phyloP scores from a whole-genome alignment of 2,888 invertebrate species.

The Noctua janthina region DNA sequence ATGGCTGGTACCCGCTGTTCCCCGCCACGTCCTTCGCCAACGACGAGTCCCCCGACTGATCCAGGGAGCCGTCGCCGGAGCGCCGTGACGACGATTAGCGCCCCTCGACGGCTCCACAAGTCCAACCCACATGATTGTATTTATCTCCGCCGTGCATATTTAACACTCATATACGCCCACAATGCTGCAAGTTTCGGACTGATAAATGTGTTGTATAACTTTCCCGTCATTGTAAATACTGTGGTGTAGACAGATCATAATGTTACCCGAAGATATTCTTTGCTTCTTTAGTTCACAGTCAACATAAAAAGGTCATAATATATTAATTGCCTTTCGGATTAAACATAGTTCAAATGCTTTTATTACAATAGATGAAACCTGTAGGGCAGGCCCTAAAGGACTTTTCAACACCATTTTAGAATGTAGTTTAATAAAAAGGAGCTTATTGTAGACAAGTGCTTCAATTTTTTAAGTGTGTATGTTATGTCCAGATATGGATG shows the following conservation, averaged over 20 bases:
- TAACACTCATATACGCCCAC: constrained; percentile 53
- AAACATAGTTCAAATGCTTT: constrained; percentile 10
- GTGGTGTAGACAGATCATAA: constrained; percentile 26
- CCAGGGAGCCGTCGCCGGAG: constrained; percentile 89
- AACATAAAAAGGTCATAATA: constrained; percentile 12
- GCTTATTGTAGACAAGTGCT: constrained; percentile 77
- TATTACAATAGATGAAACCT: constrained; percentile 20
- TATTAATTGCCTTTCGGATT: constrained; percentile 18
- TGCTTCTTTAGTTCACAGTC: constrained; percentile 28
- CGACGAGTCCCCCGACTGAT: constrained; percentile 90
- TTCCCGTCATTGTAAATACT: constrained; percentile 65
- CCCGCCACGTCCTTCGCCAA: constrained; percentile 95
- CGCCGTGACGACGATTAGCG: constrained; percentile 82
- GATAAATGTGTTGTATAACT: constrained; percentile 52
- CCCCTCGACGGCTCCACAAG: constrained; percentile 80
- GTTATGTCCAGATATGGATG: constrained; percentile 60
- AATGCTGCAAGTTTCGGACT: constrained; percentile 60
- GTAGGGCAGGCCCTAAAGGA: constrained; percentile 59
- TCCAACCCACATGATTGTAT: constrained; percentile 53
- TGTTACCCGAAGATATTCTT: constrained; percentile 31
- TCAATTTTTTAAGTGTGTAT: constrained; percentile 69
- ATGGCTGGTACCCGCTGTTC: constrained; percentile 98
- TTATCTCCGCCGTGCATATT: constrained; percentile 59
- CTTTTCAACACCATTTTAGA: constrained; percentile 70
- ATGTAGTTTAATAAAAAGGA: constrained; percentile 75